These are phyloP conservation scores for Murina feae DNA, from an alignment of 2,113 vertebrate genomes.

Conservation along the genomic window DNA sequence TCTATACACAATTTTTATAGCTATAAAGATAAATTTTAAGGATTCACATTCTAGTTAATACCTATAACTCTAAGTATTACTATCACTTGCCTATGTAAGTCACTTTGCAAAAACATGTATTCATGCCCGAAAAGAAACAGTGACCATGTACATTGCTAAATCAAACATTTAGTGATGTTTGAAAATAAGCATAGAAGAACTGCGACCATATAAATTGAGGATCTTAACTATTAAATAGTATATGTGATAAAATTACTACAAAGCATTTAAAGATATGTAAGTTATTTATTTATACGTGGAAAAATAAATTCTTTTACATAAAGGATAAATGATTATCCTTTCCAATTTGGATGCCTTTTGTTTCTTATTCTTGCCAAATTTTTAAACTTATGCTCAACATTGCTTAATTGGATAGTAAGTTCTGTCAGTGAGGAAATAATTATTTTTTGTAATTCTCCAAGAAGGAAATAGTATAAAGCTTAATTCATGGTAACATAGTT, in stretches of 20 bases:
- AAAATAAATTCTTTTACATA: not conserved
- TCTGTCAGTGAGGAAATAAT: not conserved
- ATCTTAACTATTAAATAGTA: not conserved
- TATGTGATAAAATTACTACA: not conserved
- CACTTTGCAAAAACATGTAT: not conserved
- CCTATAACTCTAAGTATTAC: not conserved
- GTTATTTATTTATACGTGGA: not conserved
- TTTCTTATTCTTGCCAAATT: not conserved
- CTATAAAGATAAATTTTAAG: not conserved
- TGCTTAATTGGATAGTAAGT: not conserved
- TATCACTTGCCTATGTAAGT: not conserved
- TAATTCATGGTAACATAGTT: constrained; percentile 89
- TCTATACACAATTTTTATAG: not conserved
- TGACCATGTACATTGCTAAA: not conserved
- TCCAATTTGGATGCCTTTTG: not conserved
- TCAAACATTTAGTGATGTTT: not conserved
- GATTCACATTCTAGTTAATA: not conserved
- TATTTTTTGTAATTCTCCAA: not conserved
- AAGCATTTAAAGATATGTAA: not conserved
- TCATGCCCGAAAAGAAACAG: not conserved
- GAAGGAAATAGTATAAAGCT: constrained; percentile 35
- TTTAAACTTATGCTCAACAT: not conserved
- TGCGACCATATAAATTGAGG: not conserved
- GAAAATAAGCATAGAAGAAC: not conserved
- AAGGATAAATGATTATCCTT: not conserved